phyloP scores from a whole-genome alignment of 2,797 vertebrate genomes.

The Mus caroli region DNA sequence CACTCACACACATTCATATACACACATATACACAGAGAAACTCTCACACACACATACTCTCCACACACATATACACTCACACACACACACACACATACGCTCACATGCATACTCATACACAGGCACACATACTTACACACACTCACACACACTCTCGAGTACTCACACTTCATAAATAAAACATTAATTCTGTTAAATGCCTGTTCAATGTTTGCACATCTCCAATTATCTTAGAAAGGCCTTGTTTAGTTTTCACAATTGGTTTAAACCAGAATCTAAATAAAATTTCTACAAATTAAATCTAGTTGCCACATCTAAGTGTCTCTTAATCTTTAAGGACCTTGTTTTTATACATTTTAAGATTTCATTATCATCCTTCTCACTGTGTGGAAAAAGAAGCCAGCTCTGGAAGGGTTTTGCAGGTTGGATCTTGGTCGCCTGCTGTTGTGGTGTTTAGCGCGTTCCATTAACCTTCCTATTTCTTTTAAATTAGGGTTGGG shows the following conservation, averaged over 20 bases:
- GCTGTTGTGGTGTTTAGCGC: not conserved
- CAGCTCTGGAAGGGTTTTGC: not conserved
- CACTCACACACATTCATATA: not conserved
- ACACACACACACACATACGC: not conserved
- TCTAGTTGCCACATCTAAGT: not conserved
- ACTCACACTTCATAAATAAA: not conserved
- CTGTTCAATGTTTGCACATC: not conserved
- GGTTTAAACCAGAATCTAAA: slow-evolving; percentile 46
- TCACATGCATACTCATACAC: not conserved
- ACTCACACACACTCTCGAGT: not conserved
- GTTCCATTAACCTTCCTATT: not conserved
- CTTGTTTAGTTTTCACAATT: slow-evolving; percentile 22
- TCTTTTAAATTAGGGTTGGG: not conserved
- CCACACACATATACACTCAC: not conserved
- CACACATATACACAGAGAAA: not conserved
- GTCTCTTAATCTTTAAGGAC: not conserved
- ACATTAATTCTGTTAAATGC: not conserved
- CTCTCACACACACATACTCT: not conserved
- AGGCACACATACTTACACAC: not conserved
- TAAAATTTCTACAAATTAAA: not conserved
- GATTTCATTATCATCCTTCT: not conserved
- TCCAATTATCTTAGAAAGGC: not conserved
- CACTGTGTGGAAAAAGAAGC: not conserved
- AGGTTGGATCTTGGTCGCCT: not conserved
- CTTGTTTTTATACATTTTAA: not conserved